Evolutionary conservation across 2,888 invertebrate genomes (phyloP).

Genomic region (Zonitis immaculata): DNA sequence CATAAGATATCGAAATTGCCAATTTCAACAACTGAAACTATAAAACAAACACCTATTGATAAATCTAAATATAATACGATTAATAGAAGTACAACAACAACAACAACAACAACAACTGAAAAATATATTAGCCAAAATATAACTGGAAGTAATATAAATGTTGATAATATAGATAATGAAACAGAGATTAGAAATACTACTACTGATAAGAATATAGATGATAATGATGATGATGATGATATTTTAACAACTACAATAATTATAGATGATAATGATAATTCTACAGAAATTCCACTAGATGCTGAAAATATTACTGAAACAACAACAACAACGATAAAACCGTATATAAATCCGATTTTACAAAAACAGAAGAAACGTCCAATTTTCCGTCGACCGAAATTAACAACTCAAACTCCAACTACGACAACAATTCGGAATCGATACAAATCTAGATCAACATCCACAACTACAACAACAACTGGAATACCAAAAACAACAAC

Average conservation of each 20-base stretch:
- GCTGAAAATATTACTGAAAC: conserved; percentile 12
- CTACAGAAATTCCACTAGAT: conserved; percentile 7
- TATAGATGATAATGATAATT: conserved; percentile 2
- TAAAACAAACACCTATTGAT: conserved; percentile 6
- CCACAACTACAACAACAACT: conserved; percentile 8
- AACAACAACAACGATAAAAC: conserved; percentile 8
- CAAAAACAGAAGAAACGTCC: conserved; percentile 13
- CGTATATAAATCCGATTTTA: conserved; percentile 15
- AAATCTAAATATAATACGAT: conserved; percentile 11
- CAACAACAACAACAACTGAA: conserved; percentile 45
- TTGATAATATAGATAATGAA: conserved; percentile 10
- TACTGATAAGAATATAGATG: not conserved
- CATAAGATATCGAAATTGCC: too few species aligned
- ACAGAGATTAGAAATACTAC: conserved; percentile 6
- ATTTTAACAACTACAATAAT: conserved; percentile 1
- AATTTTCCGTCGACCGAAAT: conserved; percentile 7
- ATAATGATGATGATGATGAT: conserved; percentile 2
- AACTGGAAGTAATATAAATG: not conserved
- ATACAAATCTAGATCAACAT: not conserved
- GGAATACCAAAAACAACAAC: conserved; percentile 3
- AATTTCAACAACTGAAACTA: not conserved
- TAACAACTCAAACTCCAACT: conserved; percentile 10
- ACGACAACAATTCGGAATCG: not conserved
- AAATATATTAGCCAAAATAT: not conserved
- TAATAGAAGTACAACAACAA: conserved; percentile 12